These are phyloP conservation scores for Daboia siamensis DNA, from an alignment of 2,113 vertebrate genomes.

Conservation along the genomic window DNA sequence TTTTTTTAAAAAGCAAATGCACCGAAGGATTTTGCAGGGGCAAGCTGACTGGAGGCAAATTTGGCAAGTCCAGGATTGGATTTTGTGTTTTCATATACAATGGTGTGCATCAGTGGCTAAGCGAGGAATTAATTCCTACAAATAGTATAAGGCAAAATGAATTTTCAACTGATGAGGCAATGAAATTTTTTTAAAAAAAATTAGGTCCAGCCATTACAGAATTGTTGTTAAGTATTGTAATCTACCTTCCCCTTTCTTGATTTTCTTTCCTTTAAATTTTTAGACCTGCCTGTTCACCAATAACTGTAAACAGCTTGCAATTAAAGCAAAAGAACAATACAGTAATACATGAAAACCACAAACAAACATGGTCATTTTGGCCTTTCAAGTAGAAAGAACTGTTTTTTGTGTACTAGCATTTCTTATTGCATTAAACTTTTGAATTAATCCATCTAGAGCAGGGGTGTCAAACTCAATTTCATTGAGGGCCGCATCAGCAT, in stretches of 20 bases:
- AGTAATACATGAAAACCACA: neutral
- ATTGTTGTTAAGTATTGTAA: neutral
- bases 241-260: neutral
- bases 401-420: neutral
- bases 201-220: neutral
- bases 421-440: neutral
- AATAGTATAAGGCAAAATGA: neutral
- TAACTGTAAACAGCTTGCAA: neutral
- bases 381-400: neutral
- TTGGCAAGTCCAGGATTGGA: neutral
- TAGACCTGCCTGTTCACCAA: neutral
- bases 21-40: neutral
- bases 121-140: neutral
- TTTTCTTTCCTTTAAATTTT: neutral
- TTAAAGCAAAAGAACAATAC: neutral
- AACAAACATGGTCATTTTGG: neutral
- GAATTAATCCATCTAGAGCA: neutral
- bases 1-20: neutral
- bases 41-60: neutral
- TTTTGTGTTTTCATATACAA: neutral
- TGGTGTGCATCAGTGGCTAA: neutral
- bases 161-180: neutral
- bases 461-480: too few relatives aligned
- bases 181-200: neutral
- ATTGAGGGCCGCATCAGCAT: too few relatives aligned